phyloP scores from a whole-genome alignment of 2,113 vertebrate species.

The Epinephelus lanceolatus region DNA sequence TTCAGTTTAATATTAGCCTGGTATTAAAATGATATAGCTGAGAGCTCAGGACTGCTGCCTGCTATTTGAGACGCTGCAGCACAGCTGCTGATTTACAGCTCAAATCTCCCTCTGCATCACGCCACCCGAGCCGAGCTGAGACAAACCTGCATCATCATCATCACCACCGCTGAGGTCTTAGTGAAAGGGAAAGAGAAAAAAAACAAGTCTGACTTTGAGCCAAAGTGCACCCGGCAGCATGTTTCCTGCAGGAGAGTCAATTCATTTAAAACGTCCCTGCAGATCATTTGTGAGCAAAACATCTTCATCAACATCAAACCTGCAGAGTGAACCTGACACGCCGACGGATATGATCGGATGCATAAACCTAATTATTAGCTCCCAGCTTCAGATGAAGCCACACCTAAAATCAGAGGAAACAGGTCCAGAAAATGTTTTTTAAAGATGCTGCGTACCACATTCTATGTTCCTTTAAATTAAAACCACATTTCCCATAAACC shows the following conservation, averaged over 20 bases:
- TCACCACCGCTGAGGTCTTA: neutral
- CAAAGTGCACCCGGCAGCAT: neutral
- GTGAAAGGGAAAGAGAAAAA: neutral
- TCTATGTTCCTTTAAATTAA: conserved; percentile 3
- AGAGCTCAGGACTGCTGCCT: neutral
- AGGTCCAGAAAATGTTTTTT: neutral
- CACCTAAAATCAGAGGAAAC: neutral
- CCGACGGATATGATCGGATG: neutral
- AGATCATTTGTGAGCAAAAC: conserved; percentile 7
- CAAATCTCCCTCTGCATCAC: neutral
- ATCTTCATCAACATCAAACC: neutral
- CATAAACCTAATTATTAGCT: neutral
- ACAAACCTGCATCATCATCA: conserved; percentile 13
- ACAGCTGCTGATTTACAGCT: conserved; percentile 11
- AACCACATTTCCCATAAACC: conserved; percentile 39
- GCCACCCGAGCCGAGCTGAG: neutral
- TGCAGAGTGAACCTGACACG: neutral
- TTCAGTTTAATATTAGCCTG: conserved; percentile 15
- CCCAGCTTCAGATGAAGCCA: neutral
- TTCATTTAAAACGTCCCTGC: neutral
- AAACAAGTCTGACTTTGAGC: neutral
- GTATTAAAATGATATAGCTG: neutral
- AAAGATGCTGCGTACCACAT: neutral
- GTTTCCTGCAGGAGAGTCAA: conserved; percentile 5
- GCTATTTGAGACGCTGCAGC: conserved; percentile 14